A percentile compares a stretch with the other conserved stretches of the same genome.
phyloP scores from a whole-genome alignment of 2,888 invertebrate genomes.

The Anodontia alba region DNA sequence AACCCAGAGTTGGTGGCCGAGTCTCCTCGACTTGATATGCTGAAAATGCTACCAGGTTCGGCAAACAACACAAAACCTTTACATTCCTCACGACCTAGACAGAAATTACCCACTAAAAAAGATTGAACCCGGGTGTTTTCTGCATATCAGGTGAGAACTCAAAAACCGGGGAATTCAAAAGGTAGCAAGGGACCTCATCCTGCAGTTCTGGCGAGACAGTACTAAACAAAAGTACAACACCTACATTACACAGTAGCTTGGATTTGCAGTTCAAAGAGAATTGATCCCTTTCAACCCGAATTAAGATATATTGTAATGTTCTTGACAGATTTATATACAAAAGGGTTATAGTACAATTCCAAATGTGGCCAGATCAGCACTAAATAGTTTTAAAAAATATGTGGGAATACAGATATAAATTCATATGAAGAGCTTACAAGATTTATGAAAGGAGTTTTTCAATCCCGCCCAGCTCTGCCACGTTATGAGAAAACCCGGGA shows the following conservation, averaged over 20 bases:
- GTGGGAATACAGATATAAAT: constrained; percentile 6
- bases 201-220: background rate
- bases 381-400: constrained; percentile 22
- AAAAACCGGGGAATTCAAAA: background rate
- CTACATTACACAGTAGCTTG: constrained; percentile 10
- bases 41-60: constrained; percentile 8
- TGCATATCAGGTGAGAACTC: constrained; percentile 18
- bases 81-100: constrained; percentile 19
- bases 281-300: constrained; percentile 29
- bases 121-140: constrained; percentile 12
- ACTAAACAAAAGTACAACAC: constrained; percentile 14
- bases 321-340: constrained; percentile 11
- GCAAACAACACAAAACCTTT: background rate
- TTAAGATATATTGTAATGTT: constrained; percentile 6
- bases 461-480: background rate
- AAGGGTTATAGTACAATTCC: constrained; percentile 18
- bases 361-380: constrained; percentile 30
- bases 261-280: constrained; percentile 7
- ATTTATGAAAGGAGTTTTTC: constrained; percentile 14
- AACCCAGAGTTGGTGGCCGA: constrained; percentile 31
- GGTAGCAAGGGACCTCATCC: constrained; percentile 14
- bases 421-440: constrained; percentile 3
- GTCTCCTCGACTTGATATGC: constrained; percentile 8
- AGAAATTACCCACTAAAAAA: constrained; percentile 11
- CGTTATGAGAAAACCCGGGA: constrained; percentile 1